Percentiles rank a stretch among this genome's conserved stretches.
These are phyloP conservation scores for Syngnathus acus DNA, from an alignment of 2,797 vertebrate genomes.

Conservation along the genomic window DNA sequence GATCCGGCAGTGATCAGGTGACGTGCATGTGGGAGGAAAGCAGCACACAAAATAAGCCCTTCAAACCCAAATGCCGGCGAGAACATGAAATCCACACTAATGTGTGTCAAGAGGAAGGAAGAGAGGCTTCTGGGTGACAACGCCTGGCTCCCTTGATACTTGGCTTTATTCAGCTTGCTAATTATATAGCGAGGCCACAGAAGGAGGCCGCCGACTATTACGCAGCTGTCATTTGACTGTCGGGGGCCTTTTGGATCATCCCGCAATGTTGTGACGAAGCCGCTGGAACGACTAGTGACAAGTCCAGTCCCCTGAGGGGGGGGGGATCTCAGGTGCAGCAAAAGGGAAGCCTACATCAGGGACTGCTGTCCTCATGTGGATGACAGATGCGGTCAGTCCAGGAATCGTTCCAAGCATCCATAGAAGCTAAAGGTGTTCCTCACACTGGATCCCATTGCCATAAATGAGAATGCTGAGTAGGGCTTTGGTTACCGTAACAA, in stretches of 20 bases:
- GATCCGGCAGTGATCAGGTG: neutral
- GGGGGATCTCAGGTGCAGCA: constrained; percentile 51
- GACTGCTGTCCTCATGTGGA: constrained; percentile 35
- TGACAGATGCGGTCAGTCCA: constrained; percentile 48
- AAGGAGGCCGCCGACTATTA: constrained; percentile 39
- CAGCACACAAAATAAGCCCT: neutral
- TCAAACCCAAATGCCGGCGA: neutral
- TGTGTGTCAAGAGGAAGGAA: constrained; percentile 31
- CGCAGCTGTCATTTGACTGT: constrained; percentile 33
- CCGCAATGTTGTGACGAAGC: constrained; percentile 6
- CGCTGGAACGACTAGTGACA: constrained; percentile 16
- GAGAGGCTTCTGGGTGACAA: constrained; percentile 1
- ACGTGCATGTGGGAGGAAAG: neutral
- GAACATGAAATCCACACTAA: constrained; percentile 5
- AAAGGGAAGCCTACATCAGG: neutral
- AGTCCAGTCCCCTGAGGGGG: constrained; percentile 28
- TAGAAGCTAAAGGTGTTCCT: constrained; percentile 22
- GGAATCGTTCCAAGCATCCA: neutral
- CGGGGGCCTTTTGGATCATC: constrained; percentile 31
- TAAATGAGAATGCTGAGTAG: too few relatives aligned
- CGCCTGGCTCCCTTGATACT: constrained; percentile 46
- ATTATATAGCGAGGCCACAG: constrained; percentile 62
- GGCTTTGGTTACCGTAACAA: neutral
- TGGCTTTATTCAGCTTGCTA: constrained; percentile 62
- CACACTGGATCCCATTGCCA: too few relatives aligned